phyloP scores from a whole-genome alignment of 2,113 vertebrate species.

The Marmota monax region DNA sequence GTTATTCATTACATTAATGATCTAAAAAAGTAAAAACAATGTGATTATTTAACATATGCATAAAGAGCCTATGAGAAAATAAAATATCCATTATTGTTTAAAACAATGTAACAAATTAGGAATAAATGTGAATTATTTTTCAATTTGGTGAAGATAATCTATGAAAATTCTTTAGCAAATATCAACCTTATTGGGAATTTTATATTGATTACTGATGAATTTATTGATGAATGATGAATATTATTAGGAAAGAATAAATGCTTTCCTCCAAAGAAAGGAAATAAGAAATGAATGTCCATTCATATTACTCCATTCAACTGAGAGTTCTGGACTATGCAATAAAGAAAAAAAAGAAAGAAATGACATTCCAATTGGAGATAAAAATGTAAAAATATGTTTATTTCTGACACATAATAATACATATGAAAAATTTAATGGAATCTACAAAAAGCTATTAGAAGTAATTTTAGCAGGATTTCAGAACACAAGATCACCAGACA shows the following conservation, averaged over 20 bases:
- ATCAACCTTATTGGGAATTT: not conserved
- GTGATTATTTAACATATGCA: not conserved
- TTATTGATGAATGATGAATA: not conserved
- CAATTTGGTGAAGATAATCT: not conserved
- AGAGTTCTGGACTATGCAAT: not conserved
- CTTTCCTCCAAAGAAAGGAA: not conserved
- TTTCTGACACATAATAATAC: not conserved
- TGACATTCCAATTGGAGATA: not conserved
- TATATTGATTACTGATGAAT: not conserved
- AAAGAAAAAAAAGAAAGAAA: not conserved
- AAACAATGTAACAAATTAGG: not conserved
- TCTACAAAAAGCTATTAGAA: not conserved
- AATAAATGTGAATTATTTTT: not conserved
- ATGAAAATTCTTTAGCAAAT: not conserved
- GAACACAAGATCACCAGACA: not conserved
- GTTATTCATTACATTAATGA: not conserved
- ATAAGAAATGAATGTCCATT: not conserved
- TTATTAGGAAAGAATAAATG: not conserved
- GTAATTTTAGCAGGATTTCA: not conserved
- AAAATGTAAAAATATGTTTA: not conserved
- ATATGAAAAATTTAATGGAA: not conserved
- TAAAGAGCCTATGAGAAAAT: not conserved
- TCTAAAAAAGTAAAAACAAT: not conserved
- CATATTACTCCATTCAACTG: not conserved
- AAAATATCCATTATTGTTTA: not conserved